Evolutionary conservation across 1,140 invertebrate species (phyloP).

Genomic region (Drosophila obscura): DNA sequence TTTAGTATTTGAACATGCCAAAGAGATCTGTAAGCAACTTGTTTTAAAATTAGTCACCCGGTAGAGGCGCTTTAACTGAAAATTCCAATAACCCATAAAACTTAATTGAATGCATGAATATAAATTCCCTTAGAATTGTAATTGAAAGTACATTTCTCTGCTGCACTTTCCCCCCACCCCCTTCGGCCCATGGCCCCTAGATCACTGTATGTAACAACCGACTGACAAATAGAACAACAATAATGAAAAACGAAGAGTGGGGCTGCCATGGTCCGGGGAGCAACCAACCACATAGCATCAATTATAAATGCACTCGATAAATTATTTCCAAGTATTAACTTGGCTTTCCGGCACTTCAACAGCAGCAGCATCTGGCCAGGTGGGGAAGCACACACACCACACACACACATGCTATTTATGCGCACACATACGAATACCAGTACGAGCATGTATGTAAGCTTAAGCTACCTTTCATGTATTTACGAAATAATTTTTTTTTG

Average conservation of each 20-base stretch:
- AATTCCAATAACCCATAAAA: constrained; percentile 26
- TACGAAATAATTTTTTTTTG: constrained; percentile 62
- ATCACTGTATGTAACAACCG: constrained; percentile 6
- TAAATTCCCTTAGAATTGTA: constrained; percentile 20
- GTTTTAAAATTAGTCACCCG: not conserved
- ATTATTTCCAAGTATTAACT: constrained; percentile 72
- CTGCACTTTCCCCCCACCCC: not conserved
- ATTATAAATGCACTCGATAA: constrained; percentile 78
- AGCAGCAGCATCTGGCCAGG: constrained; percentile 40
- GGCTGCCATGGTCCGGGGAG: constrained; percentile 3
- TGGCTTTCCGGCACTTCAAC: constrained; percentile 68
- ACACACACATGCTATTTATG: constrained; percentile 20
- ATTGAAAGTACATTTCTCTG: constrained; percentile 34
- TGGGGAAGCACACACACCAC: constrained; percentile 5
- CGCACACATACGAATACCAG: constrained; percentile 4
- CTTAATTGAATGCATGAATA: constrained; percentile 30
- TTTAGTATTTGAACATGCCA: no score
- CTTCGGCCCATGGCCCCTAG: not conserved
- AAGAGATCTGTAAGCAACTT: no score
- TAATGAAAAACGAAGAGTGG: constrained; percentile 15
- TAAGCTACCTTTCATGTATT: constrained; percentile 32
- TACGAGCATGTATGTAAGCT: no score
- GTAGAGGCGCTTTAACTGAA: not conserved
- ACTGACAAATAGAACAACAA: constrained; percentile 3
- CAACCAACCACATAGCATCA: constrained; percentile 49